Conservation (phyloP, 2,113 vertebrate species). For the Protobothrops mucrosquamatus region DNA sequence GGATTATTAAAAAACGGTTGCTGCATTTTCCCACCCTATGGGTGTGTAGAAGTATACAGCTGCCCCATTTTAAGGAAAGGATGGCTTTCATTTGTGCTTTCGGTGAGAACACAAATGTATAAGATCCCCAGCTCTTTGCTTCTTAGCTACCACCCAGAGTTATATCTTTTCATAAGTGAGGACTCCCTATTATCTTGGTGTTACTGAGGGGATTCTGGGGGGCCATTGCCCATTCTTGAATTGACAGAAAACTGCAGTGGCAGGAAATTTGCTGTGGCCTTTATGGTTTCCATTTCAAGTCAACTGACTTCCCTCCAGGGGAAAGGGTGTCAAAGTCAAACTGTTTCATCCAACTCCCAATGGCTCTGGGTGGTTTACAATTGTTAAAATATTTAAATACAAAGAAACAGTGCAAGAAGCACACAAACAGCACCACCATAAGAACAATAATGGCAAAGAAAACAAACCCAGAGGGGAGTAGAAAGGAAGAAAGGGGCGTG, state of each 20-base stretch:
- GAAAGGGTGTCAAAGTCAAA: not conserved
- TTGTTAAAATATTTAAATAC: not conserved
- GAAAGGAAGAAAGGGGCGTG: not conserved
- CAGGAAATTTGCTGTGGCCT: not conserved
- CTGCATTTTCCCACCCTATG: not conserved
- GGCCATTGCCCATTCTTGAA: not conserved
- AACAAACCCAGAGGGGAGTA: not conserved
- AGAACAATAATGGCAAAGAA: not conserved
- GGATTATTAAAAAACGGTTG: not conserved
- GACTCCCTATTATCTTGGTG: not conserved
- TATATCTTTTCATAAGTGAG: not conserved
- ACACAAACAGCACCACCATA: not conserved
- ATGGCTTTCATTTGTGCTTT: constrained; percentile 1
- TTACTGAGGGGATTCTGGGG: not conserved
- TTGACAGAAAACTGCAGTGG: not conserved
- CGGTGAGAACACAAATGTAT: not conserved
- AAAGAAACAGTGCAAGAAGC: not conserved
- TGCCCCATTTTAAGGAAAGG: not conserved
- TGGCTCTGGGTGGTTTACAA: not conserved
- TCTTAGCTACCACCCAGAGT: not conserved
- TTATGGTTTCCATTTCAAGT: not conserved
- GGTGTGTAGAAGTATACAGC: not conserved
- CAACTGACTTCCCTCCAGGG: not conserved
- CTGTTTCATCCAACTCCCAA: not conserved
- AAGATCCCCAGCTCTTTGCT: not conserved